These are phyloP conservation scores for Tryphoninae sp. DNA, from an alignment of 2,888 invertebrate genomes.

Conservation along the genomic window DNA sequence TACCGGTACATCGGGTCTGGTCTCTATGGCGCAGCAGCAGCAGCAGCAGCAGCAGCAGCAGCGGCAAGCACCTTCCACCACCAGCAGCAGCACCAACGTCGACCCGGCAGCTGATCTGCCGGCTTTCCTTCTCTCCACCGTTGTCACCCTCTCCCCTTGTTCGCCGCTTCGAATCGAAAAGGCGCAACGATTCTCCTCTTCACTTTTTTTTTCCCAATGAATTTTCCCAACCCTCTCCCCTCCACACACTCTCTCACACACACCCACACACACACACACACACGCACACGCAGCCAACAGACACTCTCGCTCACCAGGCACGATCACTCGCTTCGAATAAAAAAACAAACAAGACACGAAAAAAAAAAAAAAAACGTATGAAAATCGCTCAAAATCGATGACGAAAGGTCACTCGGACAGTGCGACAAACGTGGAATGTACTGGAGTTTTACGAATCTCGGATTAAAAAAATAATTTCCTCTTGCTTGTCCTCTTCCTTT, in stretches of 20 bases:
- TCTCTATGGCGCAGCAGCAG: conserved; percentile 49
- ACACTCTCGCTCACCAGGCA: too few relatives aligned
- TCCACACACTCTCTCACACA: background rate
- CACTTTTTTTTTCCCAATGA: background rate
- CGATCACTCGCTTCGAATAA: conserved; percentile 2
- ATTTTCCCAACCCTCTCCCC: conserved; percentile 22
- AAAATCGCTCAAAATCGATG: background rate
- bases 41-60: background rate
- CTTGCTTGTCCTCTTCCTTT: background rate
- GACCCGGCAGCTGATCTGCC: conserved; percentile 56
- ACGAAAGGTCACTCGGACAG: background rate
- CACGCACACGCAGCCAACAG: background rate
- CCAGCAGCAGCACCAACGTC: conserved; percentile 33
- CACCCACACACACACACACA: background rate
- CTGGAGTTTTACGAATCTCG: background rate
- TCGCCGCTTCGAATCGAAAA: conserved; percentile 31
- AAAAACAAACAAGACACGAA: background rate
- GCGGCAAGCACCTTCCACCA: background rate
- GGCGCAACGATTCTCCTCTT: conserved; percentile 66
- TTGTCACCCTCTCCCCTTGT: background rate
- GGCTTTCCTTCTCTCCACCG: conserved; percentile 26
- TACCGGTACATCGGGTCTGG: conserved; percentile 49
- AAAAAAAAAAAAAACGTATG: too few relatives aligned
- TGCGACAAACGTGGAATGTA: background rate
- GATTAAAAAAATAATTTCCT: background rate